Percentiles rank a stretch among this genome's conserved stretches.
phyloP scores from a whole-genome alignment of 2,113 vertebrate species.

The Cyprinodon brontotheroides region DNA sequence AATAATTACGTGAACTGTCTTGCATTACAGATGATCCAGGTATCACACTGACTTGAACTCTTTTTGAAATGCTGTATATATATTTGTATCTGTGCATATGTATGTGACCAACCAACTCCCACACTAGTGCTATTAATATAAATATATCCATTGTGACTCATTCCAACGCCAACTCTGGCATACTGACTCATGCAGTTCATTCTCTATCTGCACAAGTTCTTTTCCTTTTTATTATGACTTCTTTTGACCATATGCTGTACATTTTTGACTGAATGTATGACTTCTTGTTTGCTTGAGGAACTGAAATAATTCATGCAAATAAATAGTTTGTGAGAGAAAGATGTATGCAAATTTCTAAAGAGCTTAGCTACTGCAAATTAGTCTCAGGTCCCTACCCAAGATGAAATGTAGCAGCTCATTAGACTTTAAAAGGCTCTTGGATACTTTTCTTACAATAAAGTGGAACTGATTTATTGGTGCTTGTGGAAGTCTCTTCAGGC shows the following conservation, averaged over 20 bases:
- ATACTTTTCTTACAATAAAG: constrained; percentile 46
- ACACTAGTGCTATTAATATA: constrained; percentile 66
- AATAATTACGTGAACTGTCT: constrained; percentile 20
- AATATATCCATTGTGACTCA: constrained; percentile 67
- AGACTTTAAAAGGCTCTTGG: constrained; percentile 40
- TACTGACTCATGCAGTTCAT: constrained; percentile 61
- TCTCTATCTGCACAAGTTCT: constrained; percentile 32
- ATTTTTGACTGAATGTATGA: constrained; percentile 5
- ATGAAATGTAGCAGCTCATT: constrained; percentile 56
- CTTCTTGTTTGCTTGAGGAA: constrained; percentile 9
- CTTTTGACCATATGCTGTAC: constrained; percentile 35
- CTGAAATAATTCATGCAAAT: constrained; percentile 42
- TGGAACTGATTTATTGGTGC: constrained; percentile 48
- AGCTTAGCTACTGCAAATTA: constrained; percentile 30
- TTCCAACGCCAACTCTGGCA: constrained; percentile 54
- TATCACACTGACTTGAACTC: constrained; percentile 30
- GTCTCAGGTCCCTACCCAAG: constrained; percentile 32
- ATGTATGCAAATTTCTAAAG: constrained; percentile 34
- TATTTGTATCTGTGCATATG: constrained; percentile 43
- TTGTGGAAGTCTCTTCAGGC: constrained; percentile 26
- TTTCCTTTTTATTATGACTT: constrained; percentile 32
- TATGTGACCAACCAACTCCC: constrained; percentile 50
- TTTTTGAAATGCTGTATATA: constrained; percentile 21
- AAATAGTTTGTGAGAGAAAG: constrained; percentile 26
- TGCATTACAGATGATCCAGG: constrained; percentile 2